phyloP scores from a whole-genome alignment of 2,797 vertebrate genomes.

The Bradypodion pumilum region DNA sequence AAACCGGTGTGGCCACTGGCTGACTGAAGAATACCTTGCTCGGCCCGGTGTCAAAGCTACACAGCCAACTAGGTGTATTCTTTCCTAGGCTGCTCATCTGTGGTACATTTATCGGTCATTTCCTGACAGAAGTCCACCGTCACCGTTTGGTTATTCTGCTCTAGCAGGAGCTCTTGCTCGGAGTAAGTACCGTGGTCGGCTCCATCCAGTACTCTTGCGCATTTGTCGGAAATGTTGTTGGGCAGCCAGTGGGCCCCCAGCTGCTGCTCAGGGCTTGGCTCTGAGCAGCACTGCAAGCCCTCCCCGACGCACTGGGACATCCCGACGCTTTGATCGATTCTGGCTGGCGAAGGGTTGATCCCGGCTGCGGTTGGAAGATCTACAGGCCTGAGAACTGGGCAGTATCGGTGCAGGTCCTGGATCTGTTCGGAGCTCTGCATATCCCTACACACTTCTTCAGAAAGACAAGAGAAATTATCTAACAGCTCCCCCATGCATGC shows the following conservation, averaged over 20 bases:
- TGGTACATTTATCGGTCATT: conserved; percentile 99
- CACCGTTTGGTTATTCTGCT: conserved; percentile 92
- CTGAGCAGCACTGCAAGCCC: conserved; percentile 78
- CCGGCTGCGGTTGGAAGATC: conserved; percentile 81
- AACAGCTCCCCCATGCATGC: conserved; percentile 97
- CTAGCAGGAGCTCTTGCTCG: conserved; percentile 82
- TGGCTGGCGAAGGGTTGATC: conserved; percentile 80
- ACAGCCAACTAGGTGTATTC: conserved; percentile 87
- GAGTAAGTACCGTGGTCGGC: conserved; percentile 79
- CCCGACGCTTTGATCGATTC: conserved; percentile 81
- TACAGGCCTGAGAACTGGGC: conserved; percentile 89
- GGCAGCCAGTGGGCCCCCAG: conserved; percentile 79
- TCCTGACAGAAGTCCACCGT: conserved; percentile 99
- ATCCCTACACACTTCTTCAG: conserved; percentile 95
- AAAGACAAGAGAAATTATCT: conserved; percentile 98
- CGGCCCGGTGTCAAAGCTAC: conserved; percentile 70
- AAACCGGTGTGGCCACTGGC: conserved; percentile 88
- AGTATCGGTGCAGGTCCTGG: conserved; percentile 95
- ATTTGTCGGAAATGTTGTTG: conserved; percentile 77
- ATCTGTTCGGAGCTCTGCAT: conserved; percentile 97
- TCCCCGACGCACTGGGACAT: conserved; percentile 80
- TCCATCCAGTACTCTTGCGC: conserved; percentile 75
- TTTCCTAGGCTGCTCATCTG: conserved; percentile 96
- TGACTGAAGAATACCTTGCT: conserved; percentile 81
- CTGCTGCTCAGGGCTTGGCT: conserved; percentile 70